Percentiles rank a stretch among this genome's conserved stretches.
These are phyloP conservation scores for Cerastis rubricosa DNA, from an alignment of 2,888 invertebrate genomes.

Conservation along the genomic window DNA sequence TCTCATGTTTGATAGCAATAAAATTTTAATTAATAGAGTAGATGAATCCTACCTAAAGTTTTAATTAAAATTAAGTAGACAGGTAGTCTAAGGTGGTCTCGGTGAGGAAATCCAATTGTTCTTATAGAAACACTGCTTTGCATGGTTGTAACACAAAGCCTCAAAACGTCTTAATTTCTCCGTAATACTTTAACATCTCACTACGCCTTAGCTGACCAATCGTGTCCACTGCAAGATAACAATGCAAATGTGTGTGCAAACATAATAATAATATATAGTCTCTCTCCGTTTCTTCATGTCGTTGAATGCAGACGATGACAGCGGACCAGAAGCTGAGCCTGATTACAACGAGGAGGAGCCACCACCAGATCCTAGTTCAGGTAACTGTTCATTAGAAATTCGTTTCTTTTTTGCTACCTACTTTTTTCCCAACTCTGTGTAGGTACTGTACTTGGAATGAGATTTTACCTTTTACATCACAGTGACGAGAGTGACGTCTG, in stretches of 20 bases:
- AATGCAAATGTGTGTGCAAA: slow-evolving; percentile 86
- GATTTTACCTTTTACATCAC: neutral
- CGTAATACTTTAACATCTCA: neutral
- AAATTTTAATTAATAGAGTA: slow-evolving; percentile 4
- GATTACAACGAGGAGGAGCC: slow-evolving; percentile 90
- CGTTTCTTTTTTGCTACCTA: neutral
- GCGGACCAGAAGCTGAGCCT: slow-evolving; percentile 86
- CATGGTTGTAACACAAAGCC: neutral
- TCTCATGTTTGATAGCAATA: slow-evolving; percentile 6
- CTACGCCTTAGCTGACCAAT: neutral
- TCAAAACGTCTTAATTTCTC: neutral
- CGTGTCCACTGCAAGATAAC: slow-evolving; percentile 42
- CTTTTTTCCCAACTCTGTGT: neutral
- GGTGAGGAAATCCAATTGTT: slow-evolving; percentile 4
- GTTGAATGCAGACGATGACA: slow-evolving; percentile 94
- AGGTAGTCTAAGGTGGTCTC: slow-evolving; percentile 6
- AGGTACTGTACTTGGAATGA: neutral
- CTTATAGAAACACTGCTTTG: neutral
- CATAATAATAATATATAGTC: slow-evolving; percentile 91
- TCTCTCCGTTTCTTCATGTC: slow-evolving; percentile 92
- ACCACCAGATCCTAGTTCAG: slow-evolving; percentile 84
- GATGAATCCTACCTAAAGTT: neutral
- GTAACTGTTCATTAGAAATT: slow-evolving; percentile 71
- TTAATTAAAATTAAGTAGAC: neutral
- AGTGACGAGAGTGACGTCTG: neutral